Base-by-base conservation (phyloP, 1,140 invertebrate genomes). In the Elysia chlorotica region DNA sequence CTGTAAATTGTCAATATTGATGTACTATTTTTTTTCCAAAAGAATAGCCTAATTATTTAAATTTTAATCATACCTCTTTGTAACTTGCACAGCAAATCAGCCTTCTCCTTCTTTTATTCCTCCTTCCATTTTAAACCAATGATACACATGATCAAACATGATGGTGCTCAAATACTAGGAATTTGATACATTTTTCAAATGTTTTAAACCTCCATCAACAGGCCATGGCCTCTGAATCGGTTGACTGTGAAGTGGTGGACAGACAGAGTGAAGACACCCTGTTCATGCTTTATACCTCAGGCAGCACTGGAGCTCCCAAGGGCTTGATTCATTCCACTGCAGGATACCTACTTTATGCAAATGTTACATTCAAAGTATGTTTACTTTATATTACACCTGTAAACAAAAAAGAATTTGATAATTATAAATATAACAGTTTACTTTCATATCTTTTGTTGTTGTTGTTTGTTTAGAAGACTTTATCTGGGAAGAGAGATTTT, bases 271-370 rank as follows among this genome's bases (percentile, higher is more conserved):
- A 90, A 76, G 90, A 91, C 83, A 83, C 85, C 19, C 82, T 91
- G 25, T 91, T 90, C 76, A 87, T 90, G 79, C 78, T 91, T 31
- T 91, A 91, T 79, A 91, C 90, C 4, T 90, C 89, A 36, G 90
- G 90, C 25, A 90, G 88, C 70, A 90, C 90, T 3, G 90, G 90
- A 1, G 87, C 88, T 74, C 90, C 90, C 5, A 91, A 91, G 81
- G 90, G 90, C n/a, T 79, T 91, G 14, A 82, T 87, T 17, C 90
- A 91, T 77, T 86, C 88, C 1, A 85, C 85, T 31, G 90, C 87
- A 1, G 90, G 90, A 0, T 91, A 91, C 82, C 81, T 91, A n/a
- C 78, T 90, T 5, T 90, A 90, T 75, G 81, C 89, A 14, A 77
- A 84, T 28, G 74, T 89, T 14, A 91, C 90, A 14, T 82, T 89